phyloP scores from a whole-genome alignment of 1,140 invertebrate species.

The Anthonomus grandis region DNA sequence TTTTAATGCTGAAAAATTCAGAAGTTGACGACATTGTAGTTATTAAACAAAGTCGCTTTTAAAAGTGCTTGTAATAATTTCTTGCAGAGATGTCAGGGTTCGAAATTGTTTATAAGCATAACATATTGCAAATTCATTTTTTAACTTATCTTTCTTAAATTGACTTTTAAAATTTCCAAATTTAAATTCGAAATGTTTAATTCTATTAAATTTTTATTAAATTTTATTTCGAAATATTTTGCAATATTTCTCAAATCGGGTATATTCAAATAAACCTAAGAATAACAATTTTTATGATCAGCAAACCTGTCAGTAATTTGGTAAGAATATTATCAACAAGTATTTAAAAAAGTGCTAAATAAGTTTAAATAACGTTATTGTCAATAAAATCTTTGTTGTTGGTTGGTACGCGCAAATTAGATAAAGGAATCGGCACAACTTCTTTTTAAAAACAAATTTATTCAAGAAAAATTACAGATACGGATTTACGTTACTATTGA shows the following conservation, averaged over 20 bases:
- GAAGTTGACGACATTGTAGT: neutral
- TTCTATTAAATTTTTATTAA: too few species aligned
- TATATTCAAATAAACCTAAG: neutral
- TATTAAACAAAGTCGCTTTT: neutral
- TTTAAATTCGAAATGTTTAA: too few species aligned
- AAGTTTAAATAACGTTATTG: too few species aligned
- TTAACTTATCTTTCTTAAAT: neutral
- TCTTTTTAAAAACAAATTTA: too few species aligned
- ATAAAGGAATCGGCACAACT: too few species aligned
- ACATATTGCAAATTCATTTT: neutral
- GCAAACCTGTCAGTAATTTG: neutral
- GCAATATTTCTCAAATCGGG: neutral
- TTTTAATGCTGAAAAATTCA: neutral
- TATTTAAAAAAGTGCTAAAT: too few species aligned
- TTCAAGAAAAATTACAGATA: too few species aligned
- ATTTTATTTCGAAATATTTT: neutral
- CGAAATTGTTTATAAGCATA: neutral
- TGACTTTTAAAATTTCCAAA: neutral
- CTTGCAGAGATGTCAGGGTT: neutral
- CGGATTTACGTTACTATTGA: too few species aligned
- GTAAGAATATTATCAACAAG: neutral
- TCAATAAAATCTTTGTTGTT: too few species aligned
- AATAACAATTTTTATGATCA: neutral
- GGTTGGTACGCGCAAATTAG: too few species aligned
- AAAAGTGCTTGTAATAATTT: too few species aligned